Base-by-base conservation (phyloP, 1,140 invertebrate genomes). In the Eupeodes corollae region DNA sequence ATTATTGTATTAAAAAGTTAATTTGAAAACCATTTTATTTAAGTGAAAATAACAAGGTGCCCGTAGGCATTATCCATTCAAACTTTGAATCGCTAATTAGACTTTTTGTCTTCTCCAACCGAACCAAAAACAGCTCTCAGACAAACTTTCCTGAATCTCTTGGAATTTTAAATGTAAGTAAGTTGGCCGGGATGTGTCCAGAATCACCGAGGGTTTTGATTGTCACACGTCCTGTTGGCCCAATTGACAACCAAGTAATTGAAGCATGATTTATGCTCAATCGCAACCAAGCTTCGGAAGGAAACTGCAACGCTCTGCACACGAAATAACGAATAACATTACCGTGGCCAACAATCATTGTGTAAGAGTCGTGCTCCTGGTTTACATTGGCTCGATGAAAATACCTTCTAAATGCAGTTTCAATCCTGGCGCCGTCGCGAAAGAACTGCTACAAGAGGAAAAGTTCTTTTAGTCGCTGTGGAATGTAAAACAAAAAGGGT, bases 311-410 rank as follows among this genome's bases (percentile, higher is more conserved):
- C 1, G 91, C 91, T 70, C 94, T 92, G 75, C 94, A 98, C 14
- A 96, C 83, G 72, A 98, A 96, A 71, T 96, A 99, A 48, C 96
- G 73, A 56, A 99, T 99, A 11, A 99, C 94, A 73, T 99, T 99
- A 12, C 89, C 94, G 73, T 99, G 96, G 54, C 94, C 98, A 6
- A 99, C 92, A 39, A 98, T 73, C 26, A 99, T 65, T 41, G 96
- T 96, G 67, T 89, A 94, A 6, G 80, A 80, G 65, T 98, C 91
- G 48, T 83, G 72, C 41, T 80, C 75, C 70, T 99, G 91, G 5
- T 74, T 70, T 2, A 82, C 77, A 42, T 79, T 71, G 15, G 96
- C 94, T 47, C 97, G 75, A 70, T 98, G 81, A 67, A 99, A 88
- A 71, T 96, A 93, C 56, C 86, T 84, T 41, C 93, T 73, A 70